A percentile compares a stretch with the other conserved stretches of the same genome.
Evolutionary conservation across 2,113 vertebrate species (phyloP).

Genomic region (Terrapene triunguis): DNA sequence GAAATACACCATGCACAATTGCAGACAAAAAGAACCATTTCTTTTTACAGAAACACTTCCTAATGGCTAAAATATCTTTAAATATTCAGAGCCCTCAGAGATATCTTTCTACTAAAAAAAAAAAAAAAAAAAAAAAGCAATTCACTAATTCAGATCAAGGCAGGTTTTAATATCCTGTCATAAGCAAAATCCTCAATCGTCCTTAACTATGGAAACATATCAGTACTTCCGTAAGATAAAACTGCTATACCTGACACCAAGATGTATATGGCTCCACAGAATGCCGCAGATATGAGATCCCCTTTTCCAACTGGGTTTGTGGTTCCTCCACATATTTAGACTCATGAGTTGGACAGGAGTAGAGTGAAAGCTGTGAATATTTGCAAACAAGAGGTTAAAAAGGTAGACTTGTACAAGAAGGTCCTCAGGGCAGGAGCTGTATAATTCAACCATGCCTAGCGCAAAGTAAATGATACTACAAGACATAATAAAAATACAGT

Average conservation of each 20-base stretch:
- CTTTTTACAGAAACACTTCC: not conserved
- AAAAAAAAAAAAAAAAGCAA: not conserved
- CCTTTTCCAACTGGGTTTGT: constrained; percentile 85
- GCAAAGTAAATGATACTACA: not conserved
- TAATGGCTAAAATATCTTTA: not conserved
- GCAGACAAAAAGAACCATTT: not conserved
- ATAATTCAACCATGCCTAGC: constrained; percentile 2
- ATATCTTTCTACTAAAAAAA: not conserved
- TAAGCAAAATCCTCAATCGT: not conserved
- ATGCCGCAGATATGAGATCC: constrained; percentile 83
- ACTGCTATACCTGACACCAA: constrained; percentile 87
- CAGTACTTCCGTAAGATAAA: not conserved
- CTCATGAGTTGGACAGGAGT: constrained; percentile 82
- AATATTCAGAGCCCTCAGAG: not conserved
- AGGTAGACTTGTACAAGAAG: constrained; percentile 31
- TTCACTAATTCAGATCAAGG: not conserved
- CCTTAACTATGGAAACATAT: not conserved
- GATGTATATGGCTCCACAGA: constrained; percentile 83
- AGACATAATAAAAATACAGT: constrained; percentile 38
- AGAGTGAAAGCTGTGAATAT: constrained; percentile 89
- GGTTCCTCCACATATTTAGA: constrained; percentile 80
- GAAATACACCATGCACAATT: not conserved
- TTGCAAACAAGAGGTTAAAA: constrained; percentile 68
- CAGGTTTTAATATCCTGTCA: not conserved
- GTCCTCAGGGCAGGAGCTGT: constrained; percentile 50